A percentile compares a stretch with the other conserved stretches of the same genome.
phyloP scores from a whole-genome alignment of 2,113 vertebrate genomes.

The Clarias gariepinus region DNA sequence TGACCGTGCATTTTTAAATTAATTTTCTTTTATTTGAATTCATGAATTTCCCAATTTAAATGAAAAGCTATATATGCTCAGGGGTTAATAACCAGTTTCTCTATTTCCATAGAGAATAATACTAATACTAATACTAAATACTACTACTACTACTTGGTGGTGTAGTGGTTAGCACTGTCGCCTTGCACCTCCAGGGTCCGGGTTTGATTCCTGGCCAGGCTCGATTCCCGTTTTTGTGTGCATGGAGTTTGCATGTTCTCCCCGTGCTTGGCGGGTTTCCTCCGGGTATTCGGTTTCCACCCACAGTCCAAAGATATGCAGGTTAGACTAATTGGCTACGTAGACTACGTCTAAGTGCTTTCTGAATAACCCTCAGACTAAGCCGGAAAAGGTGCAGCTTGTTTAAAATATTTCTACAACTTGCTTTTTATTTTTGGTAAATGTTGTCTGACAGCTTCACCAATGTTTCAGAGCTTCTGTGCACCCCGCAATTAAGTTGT shows the following conservation, averaged over 20 bases:
- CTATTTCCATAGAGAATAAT: too few species aligned
- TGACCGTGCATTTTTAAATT: neutral
- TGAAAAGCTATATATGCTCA: neutral
- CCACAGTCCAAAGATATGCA: too few species aligned
- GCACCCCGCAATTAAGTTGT: neutral
- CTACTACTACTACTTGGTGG: too few species aligned
- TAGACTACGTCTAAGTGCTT: neutral
- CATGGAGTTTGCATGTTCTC: too few species aligned
- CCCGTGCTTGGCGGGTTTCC: too few species aligned
- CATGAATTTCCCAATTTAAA: neutral
- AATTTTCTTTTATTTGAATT: neutral
- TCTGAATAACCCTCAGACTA: neutral
- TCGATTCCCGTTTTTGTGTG: too few species aligned
- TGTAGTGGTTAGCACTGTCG: too few species aligned
- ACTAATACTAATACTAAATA: too few species aligned
- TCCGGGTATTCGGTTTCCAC: too few species aligned
- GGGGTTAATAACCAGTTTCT: neutral
- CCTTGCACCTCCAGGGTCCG: too few species aligned
- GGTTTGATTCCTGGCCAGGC: too few species aligned
- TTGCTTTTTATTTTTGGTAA: neutral
- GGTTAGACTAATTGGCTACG: too few species aligned
- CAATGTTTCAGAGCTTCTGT: neutral
- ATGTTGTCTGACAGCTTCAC: neutral
- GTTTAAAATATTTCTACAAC: neutral
- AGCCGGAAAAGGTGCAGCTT: neutral